phyloP scores from a whole-genome alignment of 1,140 invertebrate genomes.

The Panonychus citri region DNA sequence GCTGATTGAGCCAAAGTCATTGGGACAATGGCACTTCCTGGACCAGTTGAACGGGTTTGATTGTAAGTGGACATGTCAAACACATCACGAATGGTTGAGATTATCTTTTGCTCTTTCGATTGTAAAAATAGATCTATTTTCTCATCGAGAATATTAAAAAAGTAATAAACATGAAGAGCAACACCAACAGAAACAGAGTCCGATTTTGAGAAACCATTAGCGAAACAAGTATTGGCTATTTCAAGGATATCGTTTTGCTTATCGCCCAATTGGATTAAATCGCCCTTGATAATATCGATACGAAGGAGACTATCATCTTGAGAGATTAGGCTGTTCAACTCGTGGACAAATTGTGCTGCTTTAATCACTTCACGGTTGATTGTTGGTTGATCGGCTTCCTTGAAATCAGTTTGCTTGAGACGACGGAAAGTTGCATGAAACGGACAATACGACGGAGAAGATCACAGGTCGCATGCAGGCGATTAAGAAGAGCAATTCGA shows the following conservation, averaged over 20 bases:
- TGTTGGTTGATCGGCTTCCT: constrained; percentile 27
- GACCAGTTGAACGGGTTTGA: constrained; percentile 21
- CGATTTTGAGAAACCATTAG: constrained; percentile 37
- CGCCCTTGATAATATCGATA: constrained; percentile 37
- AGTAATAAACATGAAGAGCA: constrained; percentile 44
- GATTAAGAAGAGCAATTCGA: constrained; percentile 50
- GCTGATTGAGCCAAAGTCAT: constrained; percentile 34
- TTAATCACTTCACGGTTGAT: constrained; percentile 43
- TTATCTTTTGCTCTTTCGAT: constrained; percentile 1
- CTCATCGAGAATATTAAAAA: constrained; percentile 33
- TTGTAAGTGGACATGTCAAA: background rate
- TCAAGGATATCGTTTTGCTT: constrained; percentile 39
- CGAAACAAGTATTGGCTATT: constrained; percentile 37
- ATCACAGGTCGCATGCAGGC: constrained; percentile 66
- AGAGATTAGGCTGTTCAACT: constrained; percentile 35
- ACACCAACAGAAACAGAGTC: constrained; percentile 39
- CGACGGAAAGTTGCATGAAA: constrained; percentile 44
- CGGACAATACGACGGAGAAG: constrained; percentile 50
- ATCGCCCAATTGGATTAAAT: constrained; percentile 37
- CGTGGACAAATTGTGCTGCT: constrained; percentile 58
- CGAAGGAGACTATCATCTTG: constrained; percentile 1
- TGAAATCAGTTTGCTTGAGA: constrained; percentile 27
- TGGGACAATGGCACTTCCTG: constrained; percentile 40
- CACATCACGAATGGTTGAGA: background rate
- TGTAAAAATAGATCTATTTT: constrained; percentile 29